A percentile compares a stretch with the other conserved stretches of the same genome.
Conservation (phyloP, 2,797 vertebrate species). For the Chelidonichthys spinosus region DNA sequence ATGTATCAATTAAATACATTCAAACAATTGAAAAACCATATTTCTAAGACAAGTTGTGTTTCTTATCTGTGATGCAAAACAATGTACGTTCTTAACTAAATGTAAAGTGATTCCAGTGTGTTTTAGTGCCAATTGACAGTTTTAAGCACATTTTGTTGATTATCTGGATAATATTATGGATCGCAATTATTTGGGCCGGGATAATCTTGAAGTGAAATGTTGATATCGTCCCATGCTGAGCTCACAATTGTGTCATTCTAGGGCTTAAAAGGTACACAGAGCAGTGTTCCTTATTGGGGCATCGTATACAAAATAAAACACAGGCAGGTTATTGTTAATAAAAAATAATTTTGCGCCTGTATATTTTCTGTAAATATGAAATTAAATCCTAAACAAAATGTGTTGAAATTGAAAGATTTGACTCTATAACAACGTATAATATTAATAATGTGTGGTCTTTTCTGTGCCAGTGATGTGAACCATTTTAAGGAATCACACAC, state of each 20-base stretch:
- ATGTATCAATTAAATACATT: not conserved
- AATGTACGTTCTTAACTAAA: no score
- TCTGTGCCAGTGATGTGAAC: slow-evolving; percentile 11
- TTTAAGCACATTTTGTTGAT: no score
- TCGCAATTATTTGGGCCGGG: not conserved
- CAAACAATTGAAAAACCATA: not conserved
- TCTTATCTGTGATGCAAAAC: no score
- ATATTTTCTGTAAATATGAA: not conserved
- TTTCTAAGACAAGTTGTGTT: no score
- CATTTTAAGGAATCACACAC: slow-evolving; percentile 50
- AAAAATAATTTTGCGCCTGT: not conserved
- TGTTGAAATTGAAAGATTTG: not conserved
- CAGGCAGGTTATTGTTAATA: not conserved
- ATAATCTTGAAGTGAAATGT: no score
- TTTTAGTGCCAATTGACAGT: no score
- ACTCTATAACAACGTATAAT: not conserved
- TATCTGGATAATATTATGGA: no score
- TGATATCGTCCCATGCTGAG: no score
- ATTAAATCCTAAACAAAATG: no score
- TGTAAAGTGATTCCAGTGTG: no score
- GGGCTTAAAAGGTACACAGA: not conserved
- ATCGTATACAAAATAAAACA: not conserved
- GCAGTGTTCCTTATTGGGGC: not conserved
- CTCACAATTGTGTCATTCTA: not conserved
- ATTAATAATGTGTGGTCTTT: not conserved